Evolutionary conservation across 1,140 invertebrate genomes (phyloP), one percentile per base, ranked within the genome.

Genomic region (Tribolium castaneum): DNA sequence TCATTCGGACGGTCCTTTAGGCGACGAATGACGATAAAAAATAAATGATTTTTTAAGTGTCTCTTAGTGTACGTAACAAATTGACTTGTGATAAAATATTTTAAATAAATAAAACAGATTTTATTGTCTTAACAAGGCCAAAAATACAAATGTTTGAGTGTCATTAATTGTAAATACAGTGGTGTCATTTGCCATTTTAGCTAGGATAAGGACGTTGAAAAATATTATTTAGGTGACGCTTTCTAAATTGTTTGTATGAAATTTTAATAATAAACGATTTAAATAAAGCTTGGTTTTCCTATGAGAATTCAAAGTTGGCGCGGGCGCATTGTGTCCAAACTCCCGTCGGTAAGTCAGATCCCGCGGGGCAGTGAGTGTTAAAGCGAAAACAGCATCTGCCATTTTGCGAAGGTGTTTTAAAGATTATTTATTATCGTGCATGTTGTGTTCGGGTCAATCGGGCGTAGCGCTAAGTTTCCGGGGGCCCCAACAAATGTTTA

Each of bases 1-100:
- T 94, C 95, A 80, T 96, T 94, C 85, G 96, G 96, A 0, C 88
- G 94, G 80, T 90, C 94, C 19, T 93, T 94, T 2, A 92, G 93
- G 84, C 89, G 93, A 84, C 85, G 85, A 56, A 83, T 80, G 78
- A 35, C 84, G 39, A 49, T 83, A 7, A 86, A 86, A 75, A 85
- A 85, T 25, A 86, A 86, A 83, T 86, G 81, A 86, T 59, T 16
- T 7, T 75, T 12, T 9, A 35, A 35, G 30, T 12, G 54, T 14
- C 1, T 30, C 22, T 59, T 66, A 35, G 54, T 59, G 54, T 54
- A 54, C 52, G 22, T 66, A 66, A 75, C 30, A 75, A 56, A 75
- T 75, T 75, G 51, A 75, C 70, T 66, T 66, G 59, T 66, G 59
- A 66, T 66, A 66, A 66, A 66, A 59, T 59, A 59, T 59, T 59